phyloP scores from a whole-genome alignment of 2,888 invertebrate genomes.

The Cephus spinipes region DNA sequence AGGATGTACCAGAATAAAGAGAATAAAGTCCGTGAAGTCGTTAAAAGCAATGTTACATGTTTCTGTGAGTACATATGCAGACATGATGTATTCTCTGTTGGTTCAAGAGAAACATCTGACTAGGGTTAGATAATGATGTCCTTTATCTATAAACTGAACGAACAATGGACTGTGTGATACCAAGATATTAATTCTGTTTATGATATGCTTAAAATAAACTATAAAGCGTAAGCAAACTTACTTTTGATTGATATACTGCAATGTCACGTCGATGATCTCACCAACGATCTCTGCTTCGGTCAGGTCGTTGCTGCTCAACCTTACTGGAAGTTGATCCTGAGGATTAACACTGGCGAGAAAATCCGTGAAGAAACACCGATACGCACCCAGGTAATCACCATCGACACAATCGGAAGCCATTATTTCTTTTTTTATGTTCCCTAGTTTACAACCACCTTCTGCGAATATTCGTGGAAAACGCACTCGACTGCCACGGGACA shows the following conservation, averaged over 20 bases:
- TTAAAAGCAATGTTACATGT: neutral
- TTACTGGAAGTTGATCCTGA: conserved; percentile 80
- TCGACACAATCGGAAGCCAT: conserved; percentile 57
- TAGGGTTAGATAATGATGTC: no score
- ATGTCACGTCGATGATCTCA: conserved; percentile 81
- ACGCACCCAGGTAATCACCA: conserved; percentile 77
- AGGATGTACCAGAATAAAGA: neutral
- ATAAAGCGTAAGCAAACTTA: conserved; percentile 66
- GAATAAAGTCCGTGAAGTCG: neutral
- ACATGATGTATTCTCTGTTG: neutral
- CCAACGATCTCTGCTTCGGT: conserved; percentile 78
- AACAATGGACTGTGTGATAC: neutral
- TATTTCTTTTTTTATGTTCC: conserved; percentile 13
- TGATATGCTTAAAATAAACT: neutral
- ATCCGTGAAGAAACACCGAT: conserved; percentile 79
- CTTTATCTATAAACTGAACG: neutral
- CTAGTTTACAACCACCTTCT: neutral
- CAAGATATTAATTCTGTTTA: neutral
- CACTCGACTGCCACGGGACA: neutral
- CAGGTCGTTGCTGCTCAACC: conserved; percentile 77
- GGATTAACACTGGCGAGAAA: conserved; percentile 78
- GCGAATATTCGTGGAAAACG: neutral
- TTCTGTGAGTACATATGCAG: neutral
- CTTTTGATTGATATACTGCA: conserved; percentile 83
- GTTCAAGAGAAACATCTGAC: no score